Conservation (phyloP, 2,113 vertebrate genomes). For the Poecilia latipinna region DNA sequence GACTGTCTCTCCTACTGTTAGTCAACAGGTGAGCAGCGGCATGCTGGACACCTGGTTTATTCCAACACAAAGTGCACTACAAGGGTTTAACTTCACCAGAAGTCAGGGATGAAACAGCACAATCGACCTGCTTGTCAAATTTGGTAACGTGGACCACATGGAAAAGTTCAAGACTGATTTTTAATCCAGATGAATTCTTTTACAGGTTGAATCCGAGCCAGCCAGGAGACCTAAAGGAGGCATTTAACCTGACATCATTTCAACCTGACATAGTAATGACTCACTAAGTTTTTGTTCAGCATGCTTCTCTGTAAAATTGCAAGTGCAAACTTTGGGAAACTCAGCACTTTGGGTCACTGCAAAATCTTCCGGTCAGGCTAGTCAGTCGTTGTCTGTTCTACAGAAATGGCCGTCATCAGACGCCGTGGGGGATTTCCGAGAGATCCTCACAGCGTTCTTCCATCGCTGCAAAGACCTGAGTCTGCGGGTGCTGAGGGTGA, state of each 20-base stretch:
- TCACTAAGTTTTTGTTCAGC: neutral
- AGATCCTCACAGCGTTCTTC: conserved; percentile 67
- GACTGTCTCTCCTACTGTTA: too few relatives aligned
- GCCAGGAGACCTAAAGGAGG: conserved; percentile 79
- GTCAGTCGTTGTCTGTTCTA: neutral
- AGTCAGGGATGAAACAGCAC: too few relatives aligned
- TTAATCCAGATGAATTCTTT: neutral
- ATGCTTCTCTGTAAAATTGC: neutral
- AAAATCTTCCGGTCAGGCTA: neutral
- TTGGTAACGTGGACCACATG: neutral
- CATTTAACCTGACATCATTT: conserved; percentile 66
- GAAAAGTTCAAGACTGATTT: neutral
- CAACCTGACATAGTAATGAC: conserved; percentile 67
- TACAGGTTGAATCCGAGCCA: conserved; percentile 72
- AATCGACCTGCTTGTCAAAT: too few relatives aligned
- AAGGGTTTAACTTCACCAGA: too few relatives aligned
- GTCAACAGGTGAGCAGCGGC: too few relatives aligned
- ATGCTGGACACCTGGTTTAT: too few relatives aligned
- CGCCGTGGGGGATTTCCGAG: conserved; percentile 44
- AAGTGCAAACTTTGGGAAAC: too few relatives aligned
- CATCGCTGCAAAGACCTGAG: conserved; percentile 70
- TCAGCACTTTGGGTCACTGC: too few relatives aligned
- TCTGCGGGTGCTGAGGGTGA: conserved; percentile 68
- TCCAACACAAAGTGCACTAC: too few relatives aligned
- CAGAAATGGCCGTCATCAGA: conserved; percentile 74